phyloP scores from a whole-genome alignment of 1,140 invertebrate genomes.

The Psilanteris sp. region DNA sequence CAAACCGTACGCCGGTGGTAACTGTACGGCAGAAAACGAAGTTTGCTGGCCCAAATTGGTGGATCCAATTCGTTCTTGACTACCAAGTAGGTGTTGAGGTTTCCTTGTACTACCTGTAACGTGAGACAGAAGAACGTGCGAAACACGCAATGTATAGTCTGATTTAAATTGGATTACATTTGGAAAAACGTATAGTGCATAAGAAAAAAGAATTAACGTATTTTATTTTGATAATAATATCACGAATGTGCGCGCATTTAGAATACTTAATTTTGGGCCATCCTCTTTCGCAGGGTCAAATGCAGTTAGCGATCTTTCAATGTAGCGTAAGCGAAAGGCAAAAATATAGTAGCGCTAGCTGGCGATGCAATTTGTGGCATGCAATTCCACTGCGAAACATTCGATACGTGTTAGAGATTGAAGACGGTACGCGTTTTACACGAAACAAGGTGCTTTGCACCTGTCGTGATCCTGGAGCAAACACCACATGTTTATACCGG shows the following conservation, averaged over 20 bases:
- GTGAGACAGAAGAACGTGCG: slow-evolving; percentile 6
- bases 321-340: slow-evolving; percentile 34
- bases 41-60: slow-evolving; percentile 88
- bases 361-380: slow-evolving; percentile 42
- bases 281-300: slow-evolving; percentile 3
- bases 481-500: slow-evolving; percentile 68
- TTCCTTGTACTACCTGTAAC: slow-evolving; percentile 34
- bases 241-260: too few relatives aligned
- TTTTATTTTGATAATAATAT: too few relatives aligned
- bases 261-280: too few relatives aligned
- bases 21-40: slow-evolving; percentile 91
- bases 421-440: slow-evolving; percentile 46
- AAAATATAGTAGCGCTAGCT: slow-evolving; percentile 59
- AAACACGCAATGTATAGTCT: slow-evolving; percentile 15
- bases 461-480: slow-evolving; percentile 66
- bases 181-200: slow-evolving; percentile 2
- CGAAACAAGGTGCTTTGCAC: slow-evolving; percentile 65
- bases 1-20: slow-evolving; percentile 91
- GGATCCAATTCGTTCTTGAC: slow-evolving; percentile 87
- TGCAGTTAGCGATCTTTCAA: slow-evolving; percentile 32
- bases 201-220: too few relatives aligned
- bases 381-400: slow-evolving; percentile 50
- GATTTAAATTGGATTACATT: neutral
- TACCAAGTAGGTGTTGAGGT: slow-evolving; percentile 90
- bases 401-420: slow-evolving; percentile 49